phyloP scores from a whole-genome alignment of 2,113 vertebrate genomes.

The Nothoprocta pentlandii region DNA sequence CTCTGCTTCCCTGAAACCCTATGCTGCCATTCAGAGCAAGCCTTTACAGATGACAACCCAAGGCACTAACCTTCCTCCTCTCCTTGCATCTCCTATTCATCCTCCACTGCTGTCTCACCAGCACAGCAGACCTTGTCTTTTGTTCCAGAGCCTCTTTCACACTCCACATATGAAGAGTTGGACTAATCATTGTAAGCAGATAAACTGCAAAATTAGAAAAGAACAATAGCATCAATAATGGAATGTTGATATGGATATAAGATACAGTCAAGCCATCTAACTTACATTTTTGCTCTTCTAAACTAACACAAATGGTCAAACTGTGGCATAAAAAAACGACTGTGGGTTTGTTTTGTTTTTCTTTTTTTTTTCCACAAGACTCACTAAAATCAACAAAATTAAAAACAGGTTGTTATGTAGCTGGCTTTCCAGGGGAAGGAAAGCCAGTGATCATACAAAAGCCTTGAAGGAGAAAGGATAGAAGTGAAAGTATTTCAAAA shows the following conservation, averaged over 20 bases:
- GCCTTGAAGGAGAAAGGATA: neutral
- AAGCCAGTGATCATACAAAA: neutral
- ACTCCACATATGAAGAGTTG: neutral
- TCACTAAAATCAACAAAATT: constrained; percentile 11
- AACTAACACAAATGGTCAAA: neutral
- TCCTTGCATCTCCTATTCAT: neutral
- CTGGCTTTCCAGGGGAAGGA: neutral
- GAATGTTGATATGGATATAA: neutral
- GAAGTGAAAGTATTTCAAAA: neutral
- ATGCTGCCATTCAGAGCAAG: neutral
- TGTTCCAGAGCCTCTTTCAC: neutral
- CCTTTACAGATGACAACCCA: neutral
- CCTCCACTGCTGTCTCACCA: neutral
- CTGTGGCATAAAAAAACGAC: neutral
- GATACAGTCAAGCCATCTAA: neutral
- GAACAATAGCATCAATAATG: neutral
- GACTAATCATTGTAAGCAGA: neutral
- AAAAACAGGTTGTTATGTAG: neutral
- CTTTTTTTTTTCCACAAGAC: neutral
- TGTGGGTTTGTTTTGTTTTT: neutral
- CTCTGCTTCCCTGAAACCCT: neutral
- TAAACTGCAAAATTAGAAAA: neutral
- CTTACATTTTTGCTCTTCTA: neutral
- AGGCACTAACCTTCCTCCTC: neutral
- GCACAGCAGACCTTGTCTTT: neutral